A percentile compares a stretch with the other conserved stretches of the same genome.
Conservation (phyloP, 1,140 invertebrate species). For the Bombus pyrosoma region DNA sequence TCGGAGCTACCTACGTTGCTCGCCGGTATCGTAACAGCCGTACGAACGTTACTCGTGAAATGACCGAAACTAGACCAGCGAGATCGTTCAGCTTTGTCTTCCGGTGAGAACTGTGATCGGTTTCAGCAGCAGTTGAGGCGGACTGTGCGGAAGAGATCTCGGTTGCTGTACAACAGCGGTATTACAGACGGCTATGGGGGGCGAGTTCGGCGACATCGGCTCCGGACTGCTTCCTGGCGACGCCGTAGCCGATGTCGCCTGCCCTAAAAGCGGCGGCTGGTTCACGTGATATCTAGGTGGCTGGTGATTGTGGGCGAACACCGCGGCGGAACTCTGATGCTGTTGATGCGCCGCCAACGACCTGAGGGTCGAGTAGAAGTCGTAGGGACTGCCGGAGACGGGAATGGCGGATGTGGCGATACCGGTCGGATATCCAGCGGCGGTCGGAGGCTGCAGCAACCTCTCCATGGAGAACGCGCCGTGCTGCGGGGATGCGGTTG, state of each 20-base stretch:
- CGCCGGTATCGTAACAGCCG: fast-evolving
- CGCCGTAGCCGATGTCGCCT: slow-evolving; percentile 77
- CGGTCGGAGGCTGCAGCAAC: slow-evolving; percentile 74
- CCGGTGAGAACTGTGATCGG: slow-evolving; percentile 80
- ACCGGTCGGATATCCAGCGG: slow-evolving; percentile 65
- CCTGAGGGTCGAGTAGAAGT: slow-evolving; percentile 82
- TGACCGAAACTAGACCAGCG: fast-evolving
- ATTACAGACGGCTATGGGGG: slow-evolving; percentile 71
- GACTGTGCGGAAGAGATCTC: slow-evolving; percentile 58
- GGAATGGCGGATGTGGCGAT: slow-evolving; percentile 63
- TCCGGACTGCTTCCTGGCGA: slow-evolving; percentile 83
- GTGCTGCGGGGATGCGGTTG: slow-evolving; percentile 75
- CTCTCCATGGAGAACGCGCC: slow-evolving; percentile 82
- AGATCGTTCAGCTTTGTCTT: slow-evolving; percentile 75
- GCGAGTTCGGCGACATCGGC: slow-evolving; percentile 78
- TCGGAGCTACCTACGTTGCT: too few relatives aligned
- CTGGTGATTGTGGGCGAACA: slow-evolving; percentile 74
- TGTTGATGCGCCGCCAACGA: slow-evolving; percentile 78
- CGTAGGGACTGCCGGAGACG: slow-evolving; percentile 72
- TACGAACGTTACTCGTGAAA: fast-evolving
- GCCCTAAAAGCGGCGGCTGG: slow-evolving; percentile 70
- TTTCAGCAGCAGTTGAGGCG: slow-evolving; percentile 76
- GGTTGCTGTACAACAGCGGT: slow-evolving; percentile 66
- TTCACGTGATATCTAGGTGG: slow-evolving; percentile 72
- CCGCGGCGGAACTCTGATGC: slow-evolving; percentile 63